Percentiles rank a stretch among this genome's conserved stretches.
These are phyloP conservation scores for Lynx canadensis DNA, from an alignment of 2,113 vertebrate species.

Conservation along the genomic window DNA sequence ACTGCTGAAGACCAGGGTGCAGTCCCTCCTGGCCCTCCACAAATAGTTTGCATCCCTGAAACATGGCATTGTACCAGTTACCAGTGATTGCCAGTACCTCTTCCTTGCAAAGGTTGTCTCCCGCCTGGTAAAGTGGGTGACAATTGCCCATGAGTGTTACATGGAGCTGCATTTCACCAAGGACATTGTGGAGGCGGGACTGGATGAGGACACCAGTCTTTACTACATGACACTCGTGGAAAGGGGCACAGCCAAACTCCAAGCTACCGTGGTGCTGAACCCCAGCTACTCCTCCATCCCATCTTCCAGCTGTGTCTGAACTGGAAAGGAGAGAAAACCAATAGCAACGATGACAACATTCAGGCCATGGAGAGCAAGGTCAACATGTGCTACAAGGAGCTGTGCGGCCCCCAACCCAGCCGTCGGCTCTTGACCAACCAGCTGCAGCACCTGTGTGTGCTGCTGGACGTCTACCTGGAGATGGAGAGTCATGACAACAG, in stretches of 20 bases:
- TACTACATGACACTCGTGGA: conserved; percentile 94
- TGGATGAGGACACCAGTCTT: conserved; percentile 93
- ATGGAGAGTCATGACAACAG: conserved; percentile 94
- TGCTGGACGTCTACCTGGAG: conserved; percentile 97
- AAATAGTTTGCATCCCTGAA: conserved; percentile 97
- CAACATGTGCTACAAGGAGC: conserved; percentile 93
- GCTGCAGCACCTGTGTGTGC: conserved; percentile 93
- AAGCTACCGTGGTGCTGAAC: conserved; percentile 92
- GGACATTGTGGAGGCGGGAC: conserved; percentile 90
- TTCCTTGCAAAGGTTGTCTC: conserved; percentile 96
- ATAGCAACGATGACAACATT: conserved; percentile 94
- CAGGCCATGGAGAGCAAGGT: conserved; percentile 97
- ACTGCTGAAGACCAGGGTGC: conserved; percentile 91
- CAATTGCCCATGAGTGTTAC: conserved; percentile 91
- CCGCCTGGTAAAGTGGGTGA: conserved; percentile 92
- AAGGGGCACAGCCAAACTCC: conserved; percentile 96
- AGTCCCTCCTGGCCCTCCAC: conserved; percentile 94
- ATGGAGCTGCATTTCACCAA: conserved; percentile 92
- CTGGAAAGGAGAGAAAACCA: conserved; percentile 96
- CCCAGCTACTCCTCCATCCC: conserved; percentile 93
- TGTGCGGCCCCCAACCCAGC: conserved; percentile 91
- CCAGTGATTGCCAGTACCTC: conserved; percentile 94
- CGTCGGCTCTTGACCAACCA: conserved; percentile 98
- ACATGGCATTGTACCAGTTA: conserved; percentile 94
- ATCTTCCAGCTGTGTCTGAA: conserved; percentile 94